A percentile compares a stretch with the other conserved stretches of the same genome.
phyloP scores from a whole-genome alignment of 1,140 invertebrate genomes.

The Brachionus paranguensis region DNA sequence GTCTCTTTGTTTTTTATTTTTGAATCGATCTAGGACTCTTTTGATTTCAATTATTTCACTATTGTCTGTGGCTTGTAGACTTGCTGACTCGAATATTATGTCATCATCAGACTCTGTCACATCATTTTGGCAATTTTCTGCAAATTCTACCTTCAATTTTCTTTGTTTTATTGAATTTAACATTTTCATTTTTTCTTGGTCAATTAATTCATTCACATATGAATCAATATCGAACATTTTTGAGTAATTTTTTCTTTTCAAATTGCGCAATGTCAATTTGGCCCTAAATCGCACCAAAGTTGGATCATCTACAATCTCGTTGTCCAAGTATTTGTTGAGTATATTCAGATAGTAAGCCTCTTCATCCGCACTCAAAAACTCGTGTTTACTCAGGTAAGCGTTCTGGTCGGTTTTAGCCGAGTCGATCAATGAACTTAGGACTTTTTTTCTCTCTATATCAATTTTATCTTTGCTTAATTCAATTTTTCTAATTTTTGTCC shows the following conservation, averaged over 20 bases:
- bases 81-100: constrained; percentile 17
- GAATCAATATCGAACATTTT: constrained; percentile 41
- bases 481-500: background rate
- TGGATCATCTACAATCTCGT: constrained; percentile 25
- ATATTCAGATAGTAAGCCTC: constrained; percentile 59
- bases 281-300: background rate
- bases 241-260: constrained; percentile 34
- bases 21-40: background rate
- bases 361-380: constrained; percentile 60
- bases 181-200: constrained; percentile 50
- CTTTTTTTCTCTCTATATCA: background rate
- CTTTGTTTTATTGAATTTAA: constrained; percentile 53
- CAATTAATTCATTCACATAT: constrained; percentile 60
- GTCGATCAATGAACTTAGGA: background rate
- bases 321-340: constrained; percentile 52
- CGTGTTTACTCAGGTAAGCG: constrained; percentile 43
- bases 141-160: background rate
- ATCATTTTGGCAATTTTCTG: background rate
- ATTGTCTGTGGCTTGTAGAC: background rate
- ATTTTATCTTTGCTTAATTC: background rate
- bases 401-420: background rate
- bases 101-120: background rate
- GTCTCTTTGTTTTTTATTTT: background rate
- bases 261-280: background rate
- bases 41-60: constrained; percentile 44